These are phyloP conservation scores for Eriocheir sinensis DNA, from an alignment of 1,140 invertebrate genomes.

Conservation along the genomic window DNA sequence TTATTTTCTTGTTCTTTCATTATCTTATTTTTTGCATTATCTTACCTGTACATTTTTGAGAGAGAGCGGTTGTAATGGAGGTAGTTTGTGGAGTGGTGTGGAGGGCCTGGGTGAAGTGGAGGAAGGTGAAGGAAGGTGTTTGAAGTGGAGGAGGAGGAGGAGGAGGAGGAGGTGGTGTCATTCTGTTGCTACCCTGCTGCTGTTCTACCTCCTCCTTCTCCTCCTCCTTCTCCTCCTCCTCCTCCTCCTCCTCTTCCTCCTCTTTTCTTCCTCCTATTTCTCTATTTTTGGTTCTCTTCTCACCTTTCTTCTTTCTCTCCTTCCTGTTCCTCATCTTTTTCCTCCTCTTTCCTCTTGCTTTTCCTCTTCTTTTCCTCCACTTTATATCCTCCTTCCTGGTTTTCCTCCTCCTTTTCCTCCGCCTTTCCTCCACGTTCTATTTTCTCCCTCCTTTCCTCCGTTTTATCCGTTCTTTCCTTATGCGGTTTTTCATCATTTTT, in stretches of 20 bases:
- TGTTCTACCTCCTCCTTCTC: not conserved
- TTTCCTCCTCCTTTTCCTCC: not conserved
- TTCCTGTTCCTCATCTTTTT: not conserved
- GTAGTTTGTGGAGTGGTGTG: not conserved
- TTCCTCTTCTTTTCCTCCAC: not conserved
- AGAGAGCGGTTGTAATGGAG: no score
- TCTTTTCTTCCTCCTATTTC: not conserved
- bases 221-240: not conserved
- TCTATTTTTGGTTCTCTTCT: not conserved
- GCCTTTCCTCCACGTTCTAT: no score
- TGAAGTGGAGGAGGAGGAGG: not conserved
- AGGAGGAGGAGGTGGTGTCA: not conserved
- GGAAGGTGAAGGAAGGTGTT: not conserved
- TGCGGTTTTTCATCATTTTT: no score
- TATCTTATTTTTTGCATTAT: no score
- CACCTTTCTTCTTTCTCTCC: no score
- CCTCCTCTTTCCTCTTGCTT: not conserved
- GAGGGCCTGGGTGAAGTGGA: no score
- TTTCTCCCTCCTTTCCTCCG: no score
- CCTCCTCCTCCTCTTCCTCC: not conserved
- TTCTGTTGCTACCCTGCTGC: conserved; percentile 1
- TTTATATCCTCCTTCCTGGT: not conserved
- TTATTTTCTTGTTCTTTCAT: no score
- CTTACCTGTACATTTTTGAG: no score
- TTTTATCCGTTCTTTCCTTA: no score